Conservation (phyloP, 2,113 vertebrate genomes). For the Mobula hypostoma region DNA sequence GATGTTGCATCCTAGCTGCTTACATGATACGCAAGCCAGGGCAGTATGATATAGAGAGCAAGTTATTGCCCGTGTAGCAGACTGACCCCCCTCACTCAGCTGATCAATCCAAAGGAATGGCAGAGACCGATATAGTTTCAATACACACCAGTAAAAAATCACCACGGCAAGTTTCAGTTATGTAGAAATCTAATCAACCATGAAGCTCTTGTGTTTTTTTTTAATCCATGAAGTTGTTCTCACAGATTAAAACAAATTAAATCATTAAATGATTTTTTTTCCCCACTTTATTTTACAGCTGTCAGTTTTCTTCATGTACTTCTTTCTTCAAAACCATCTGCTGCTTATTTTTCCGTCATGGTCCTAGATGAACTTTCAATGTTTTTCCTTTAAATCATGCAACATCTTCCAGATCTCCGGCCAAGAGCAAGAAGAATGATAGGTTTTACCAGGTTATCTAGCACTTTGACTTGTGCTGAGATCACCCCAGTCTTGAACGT, state of each 20-base stretch:
- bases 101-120: no score
- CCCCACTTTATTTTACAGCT: background rate
- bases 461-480: background rate
- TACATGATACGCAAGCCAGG: no score
- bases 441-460: background rate
- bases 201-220: no score
- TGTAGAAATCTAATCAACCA: background rate
- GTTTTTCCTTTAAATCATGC: background rate
- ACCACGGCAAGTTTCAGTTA: no score
- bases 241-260: background rate
- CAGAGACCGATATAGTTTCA: background rate
- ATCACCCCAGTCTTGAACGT: background rate
- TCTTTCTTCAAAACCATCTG: background rate
- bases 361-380: background rate
- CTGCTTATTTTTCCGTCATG: background rate
- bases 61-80: no score
- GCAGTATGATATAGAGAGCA: no score
- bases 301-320: background rate
- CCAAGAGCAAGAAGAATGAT: background rate
- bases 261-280: no score
- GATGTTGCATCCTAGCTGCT: no score
- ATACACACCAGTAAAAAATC: background rate
- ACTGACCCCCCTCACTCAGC: no score
- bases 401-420: background rate
- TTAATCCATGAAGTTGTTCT: background rate